Evolutionary conservation across 2,797 vertebrate species (phyloP).

Genomic region (Rhinella marina): DNA sequence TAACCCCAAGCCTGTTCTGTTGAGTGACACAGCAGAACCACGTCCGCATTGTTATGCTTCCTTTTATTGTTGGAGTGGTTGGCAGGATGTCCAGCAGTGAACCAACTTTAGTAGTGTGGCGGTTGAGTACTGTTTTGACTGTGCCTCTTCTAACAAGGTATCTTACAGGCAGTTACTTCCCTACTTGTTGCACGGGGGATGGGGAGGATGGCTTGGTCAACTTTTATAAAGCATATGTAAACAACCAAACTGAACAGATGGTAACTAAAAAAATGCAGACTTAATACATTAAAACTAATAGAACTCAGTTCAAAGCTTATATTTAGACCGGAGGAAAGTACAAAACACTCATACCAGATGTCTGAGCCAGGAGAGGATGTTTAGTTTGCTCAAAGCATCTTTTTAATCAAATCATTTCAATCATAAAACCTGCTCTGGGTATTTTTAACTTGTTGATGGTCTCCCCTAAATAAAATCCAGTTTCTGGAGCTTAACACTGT

Average conservation of each 20-base stretch:
- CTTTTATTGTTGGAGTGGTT: background rate
- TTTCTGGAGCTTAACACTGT: constrained; percentile 21
- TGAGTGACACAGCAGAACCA: too few species aligned
- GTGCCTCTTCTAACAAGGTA: background rate
- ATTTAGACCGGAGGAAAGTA: constrained; percentile 33
- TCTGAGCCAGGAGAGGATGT: constrained; percentile 40
- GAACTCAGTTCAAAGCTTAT: constrained; percentile 22
- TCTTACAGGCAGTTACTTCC: background rate
- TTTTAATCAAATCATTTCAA: constrained; percentile 42
- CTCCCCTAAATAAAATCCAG: constrained; percentile 27
- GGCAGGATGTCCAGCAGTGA: background rate
- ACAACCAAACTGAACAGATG: constrained; percentile 15
- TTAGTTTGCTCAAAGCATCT: constrained; percentile 43
- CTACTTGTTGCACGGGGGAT: background rate
- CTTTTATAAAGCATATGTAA: background rate
- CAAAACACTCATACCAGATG: constrained; percentile 33
- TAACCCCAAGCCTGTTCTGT: too few species aligned
- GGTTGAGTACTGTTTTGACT: background rate
- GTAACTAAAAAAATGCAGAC: constrained; percentile 21
- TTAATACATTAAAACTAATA: constrained; percentile 16
- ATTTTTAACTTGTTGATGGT: constrained; percentile 46
- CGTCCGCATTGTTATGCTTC: too few species aligned
- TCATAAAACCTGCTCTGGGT: constrained; percentile 41
- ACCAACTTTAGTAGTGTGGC: background rate
- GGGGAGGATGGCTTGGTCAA: background rate